These are phyloP conservation scores for Corythoichthys haematopterus DNA, from an alignment of 2,113 vertebrate species.

Conservation along the genomic window DNA sequence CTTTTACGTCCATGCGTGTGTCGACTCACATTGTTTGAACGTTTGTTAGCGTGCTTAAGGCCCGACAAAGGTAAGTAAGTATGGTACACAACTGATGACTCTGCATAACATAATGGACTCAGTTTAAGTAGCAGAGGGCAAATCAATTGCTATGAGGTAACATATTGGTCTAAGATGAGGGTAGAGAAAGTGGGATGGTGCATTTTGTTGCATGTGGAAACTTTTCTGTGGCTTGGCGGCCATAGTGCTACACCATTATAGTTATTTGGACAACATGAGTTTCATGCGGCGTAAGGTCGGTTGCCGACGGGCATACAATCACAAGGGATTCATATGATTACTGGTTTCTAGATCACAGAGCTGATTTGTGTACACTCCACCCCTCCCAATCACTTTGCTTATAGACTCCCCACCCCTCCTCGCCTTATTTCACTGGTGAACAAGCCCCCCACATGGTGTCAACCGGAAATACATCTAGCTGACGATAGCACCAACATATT, in stretches of 20 bases:
- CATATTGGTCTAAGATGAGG: slow-evolving; percentile 37
- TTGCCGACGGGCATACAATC: too few relatives aligned
- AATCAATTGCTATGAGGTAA: slow-evolving; percentile 58
- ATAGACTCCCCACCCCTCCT: too few relatives aligned
- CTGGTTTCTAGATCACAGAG: too few relatives aligned
- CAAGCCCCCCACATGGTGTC: too few relatives aligned
- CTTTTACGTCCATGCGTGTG: background rate
- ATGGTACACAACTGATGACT: slow-evolving; percentile 58
- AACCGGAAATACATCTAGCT: too few relatives aligned
- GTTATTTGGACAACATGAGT: background rate
- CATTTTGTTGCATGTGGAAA: slow-evolving; percentile 26
- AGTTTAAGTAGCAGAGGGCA: slow-evolving; percentile 37
- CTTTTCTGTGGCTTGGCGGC: background rate
- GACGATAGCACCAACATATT: too few relatives aligned
- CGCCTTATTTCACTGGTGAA: too few relatives aligned
- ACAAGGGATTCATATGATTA: too few relatives aligned
- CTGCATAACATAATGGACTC: slow-evolving; percentile 65
- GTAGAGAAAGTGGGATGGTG: slow-evolving; percentile 21
- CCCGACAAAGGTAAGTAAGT: background rate
- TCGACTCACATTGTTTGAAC: background rate
- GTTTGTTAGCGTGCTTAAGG: background rate
- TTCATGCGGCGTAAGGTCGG: background rate
- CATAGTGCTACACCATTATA: background rate
- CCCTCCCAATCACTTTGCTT: too few relatives aligned
- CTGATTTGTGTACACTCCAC: too few relatives aligned